Evolutionary conservation across 2,888 invertebrate species (phyloP), one percentile per base, ranked within the genome.

Genomic region (Piscicola geometra): DNA sequence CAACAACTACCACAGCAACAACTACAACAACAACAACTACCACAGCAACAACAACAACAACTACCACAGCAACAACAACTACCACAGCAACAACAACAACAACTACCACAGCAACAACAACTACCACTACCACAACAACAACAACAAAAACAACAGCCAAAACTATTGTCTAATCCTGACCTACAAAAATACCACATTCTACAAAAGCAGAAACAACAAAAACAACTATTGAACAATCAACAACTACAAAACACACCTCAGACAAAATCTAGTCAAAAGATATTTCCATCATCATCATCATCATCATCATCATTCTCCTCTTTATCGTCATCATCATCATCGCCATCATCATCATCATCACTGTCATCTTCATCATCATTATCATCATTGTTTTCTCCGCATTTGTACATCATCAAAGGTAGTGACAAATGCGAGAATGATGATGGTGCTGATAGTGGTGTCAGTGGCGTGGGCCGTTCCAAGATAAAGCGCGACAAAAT

Each of bases 271-370:
- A 41, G 41, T 64, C 64, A 64, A 3, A 64, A n/a, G 9, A 5
- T 9, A 28, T n/a, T 64, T 64, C 64, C 35, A 3, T 56, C 73
- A 35, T 56, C 60, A 32, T 73, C 73, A n/a, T 73, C 35, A 5
- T 73, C 71, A 15, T 50, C 66, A 66, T 66, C 66, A 66, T 66
- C 66, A 66, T 30, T 32, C 25, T 15, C 41, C 5, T 64, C 64
- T 12, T 64, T 21, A 28, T 64, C 30, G 21, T 30, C 64, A 64
- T 64, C 64, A 64, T 64, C 30, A 64, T 30, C 64, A 64, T 64
- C 64, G 21, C 21, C 64, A 30, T 64, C 64, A 30, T 64, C 28
- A 28, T 64, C 30, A 64, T 64, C n/a, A 28, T 64, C 30, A n/a
- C n/a, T 9, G 9, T 64, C 64, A 28, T 64, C 64, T 12, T 64